Evolutionary conservation across 2,888 invertebrate species (phyloP).

Genomic region (Eupithecia abbreviata): DNA sequence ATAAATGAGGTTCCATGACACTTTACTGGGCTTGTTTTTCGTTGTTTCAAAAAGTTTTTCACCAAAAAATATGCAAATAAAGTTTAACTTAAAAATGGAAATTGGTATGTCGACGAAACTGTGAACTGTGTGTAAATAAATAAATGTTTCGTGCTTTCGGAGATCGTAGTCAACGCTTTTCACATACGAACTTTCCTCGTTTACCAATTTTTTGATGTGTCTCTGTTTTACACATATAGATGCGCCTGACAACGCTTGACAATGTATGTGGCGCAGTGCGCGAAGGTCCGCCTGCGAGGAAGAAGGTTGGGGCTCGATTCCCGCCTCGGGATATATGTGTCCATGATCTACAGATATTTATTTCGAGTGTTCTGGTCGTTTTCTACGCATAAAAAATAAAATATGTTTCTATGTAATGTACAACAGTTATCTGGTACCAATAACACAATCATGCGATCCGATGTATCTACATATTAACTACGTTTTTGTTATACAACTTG

Average conservation of each 20-base stretch:
- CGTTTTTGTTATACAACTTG: too few species aligned
- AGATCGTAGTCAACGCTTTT: slow-evolving; percentile 11
- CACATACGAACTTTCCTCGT: background rate
- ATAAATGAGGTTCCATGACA: background rate
- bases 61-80: slow-evolving; percentile 44
- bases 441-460: too few species aligned
- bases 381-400: too few species aligned
- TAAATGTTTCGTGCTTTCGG: slow-evolving; percentile 45
- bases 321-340: too few species aligned
- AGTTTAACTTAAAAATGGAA: slow-evolving; percentile 59
- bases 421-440: too few species aligned
- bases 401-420: too few species aligned
- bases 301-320: too few species aligned
- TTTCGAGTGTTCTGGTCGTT: too few species aligned
- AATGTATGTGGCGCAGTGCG: too few species aligned
- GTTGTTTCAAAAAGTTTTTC: background rate
- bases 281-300: too few species aligned
- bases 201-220: background rate
- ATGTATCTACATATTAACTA: too few species aligned
- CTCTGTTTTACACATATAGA: background rate
- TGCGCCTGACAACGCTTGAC: background rate
- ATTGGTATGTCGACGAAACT: slow-evolving; percentile 57
- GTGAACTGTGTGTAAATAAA: slow-evolving; percentile 58
- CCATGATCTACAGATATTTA: too few species aligned
- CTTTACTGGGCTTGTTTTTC: background rate